Evolutionary conservation across 2,888 invertebrate genomes (phyloP).

Genomic region (Philereme transversata): DNA sequence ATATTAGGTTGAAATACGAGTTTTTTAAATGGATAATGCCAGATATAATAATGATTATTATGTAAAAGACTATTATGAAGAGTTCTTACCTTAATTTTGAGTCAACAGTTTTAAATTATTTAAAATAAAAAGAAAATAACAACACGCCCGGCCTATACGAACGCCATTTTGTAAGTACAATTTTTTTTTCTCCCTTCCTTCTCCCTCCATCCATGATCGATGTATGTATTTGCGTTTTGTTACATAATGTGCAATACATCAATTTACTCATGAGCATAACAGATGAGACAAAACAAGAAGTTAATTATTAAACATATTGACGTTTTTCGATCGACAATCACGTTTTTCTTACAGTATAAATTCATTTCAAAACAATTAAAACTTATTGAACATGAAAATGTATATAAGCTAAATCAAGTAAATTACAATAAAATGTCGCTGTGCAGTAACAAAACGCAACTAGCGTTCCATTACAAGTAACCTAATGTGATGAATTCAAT

Average conservation of each 20-base stretch:
- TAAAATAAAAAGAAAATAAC: conserved; percentile 65
- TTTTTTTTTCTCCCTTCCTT: conserved; percentile 34
- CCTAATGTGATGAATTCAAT: no score
- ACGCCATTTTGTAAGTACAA: conserved; percentile 74
- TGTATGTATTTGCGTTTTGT: no score
- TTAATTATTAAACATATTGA: no score
- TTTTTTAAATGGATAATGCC: neutral
- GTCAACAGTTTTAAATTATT: conserved; percentile 66
- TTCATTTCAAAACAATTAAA: no score
- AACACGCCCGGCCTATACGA: conserved; percentile 68
- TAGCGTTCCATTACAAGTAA: conserved; percentile 16
- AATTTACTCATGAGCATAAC: no score
- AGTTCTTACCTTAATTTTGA: conserved; percentile 64
- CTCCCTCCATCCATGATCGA: no score
- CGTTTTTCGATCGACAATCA: no score
- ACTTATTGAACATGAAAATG: no score
- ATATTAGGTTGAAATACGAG: neutral
- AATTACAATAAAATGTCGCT: neutral
- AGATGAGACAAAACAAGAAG: no score
- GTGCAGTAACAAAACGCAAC: conserved; percentile 30
- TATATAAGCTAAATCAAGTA: no score
- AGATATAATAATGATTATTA: neutral
- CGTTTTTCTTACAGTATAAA: no score
- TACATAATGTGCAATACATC: no score
- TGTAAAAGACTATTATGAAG: neutral